A percentile compares a stretch with the other conserved stretches of the same genome.
These are phyloP conservation scores for Oryzias woworae DNA, from an alignment of 2,113 vertebrate species.

Conservation along the genomic window DNA sequence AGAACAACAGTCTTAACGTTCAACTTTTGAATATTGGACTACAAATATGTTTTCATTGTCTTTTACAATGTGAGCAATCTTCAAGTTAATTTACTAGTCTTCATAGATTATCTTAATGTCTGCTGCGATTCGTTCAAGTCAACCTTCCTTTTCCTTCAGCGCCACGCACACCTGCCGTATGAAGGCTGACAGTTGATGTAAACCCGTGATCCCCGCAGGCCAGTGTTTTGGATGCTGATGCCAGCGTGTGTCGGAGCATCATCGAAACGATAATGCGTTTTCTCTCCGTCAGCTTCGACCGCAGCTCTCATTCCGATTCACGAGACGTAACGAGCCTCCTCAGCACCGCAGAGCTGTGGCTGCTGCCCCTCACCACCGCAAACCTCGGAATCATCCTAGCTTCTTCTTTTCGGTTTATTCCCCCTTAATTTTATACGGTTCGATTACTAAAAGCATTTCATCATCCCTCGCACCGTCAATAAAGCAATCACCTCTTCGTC, in stretches of 20 bases:
- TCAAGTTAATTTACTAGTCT: too few species aligned
- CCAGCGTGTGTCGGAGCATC: conserved; percentile 1
- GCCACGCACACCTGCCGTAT: conserved; percentile 26
- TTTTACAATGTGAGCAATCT: too few species aligned
- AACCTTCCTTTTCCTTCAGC: conserved; percentile 3
- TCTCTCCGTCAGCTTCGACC: conserved; percentile 3
- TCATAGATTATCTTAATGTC: conserved; percentile 42
- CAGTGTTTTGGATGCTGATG: background rate
- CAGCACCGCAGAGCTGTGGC: conserved; percentile 9
- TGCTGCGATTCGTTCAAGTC: conserved; percentile 14
- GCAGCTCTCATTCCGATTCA: conserved; percentile 12
- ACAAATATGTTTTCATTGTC: too few species aligned
- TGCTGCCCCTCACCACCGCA: conserved; percentile 25
- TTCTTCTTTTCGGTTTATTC: too few species aligned
- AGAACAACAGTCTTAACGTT: too few species aligned
- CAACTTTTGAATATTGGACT: too few species aligned
- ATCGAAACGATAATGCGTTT: conserved; percentile 5
- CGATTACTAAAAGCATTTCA: background rate
- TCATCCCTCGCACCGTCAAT: conserved; percentile 55
- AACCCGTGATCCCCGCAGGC: conserved; percentile 6
- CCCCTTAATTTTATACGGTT: too few species aligned
- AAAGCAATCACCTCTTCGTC: conserved; percentile 81
- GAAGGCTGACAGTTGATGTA: conserved; percentile 19
- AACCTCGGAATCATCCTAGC: background rate
- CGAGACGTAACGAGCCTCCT: conserved; percentile 3